Evolutionary conservation across 2,113 vertebrate species (phyloP).

Genomic region (Carollia perspicillata): DNA sequence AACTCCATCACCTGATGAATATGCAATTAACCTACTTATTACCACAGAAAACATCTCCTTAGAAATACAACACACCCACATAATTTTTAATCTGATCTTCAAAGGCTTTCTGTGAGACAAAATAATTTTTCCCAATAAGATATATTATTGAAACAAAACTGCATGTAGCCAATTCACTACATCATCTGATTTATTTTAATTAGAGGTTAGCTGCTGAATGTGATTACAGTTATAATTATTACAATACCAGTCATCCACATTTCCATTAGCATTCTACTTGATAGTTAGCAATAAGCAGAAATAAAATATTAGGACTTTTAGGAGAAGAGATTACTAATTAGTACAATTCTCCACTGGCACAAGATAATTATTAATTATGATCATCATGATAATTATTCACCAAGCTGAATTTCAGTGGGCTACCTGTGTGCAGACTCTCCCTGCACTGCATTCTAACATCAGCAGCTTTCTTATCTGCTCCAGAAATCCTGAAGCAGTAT

Average conservation of each 20-base stretch:
- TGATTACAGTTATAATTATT: constrained; percentile 80
- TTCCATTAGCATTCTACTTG: constrained; percentile 80
- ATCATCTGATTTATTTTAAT: constrained; percentile 80
- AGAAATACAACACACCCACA: constrained; percentile 56
- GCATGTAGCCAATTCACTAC: constrained; percentile 67
- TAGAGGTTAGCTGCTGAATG: constrained; percentile 79
- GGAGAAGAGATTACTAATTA: constrained; percentile 81
- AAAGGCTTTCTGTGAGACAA: constrained; percentile 66
- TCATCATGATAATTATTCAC: constrained; percentile 75
- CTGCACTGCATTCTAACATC: constrained; percentile 25
- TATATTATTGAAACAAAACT: constrained; percentile 77
- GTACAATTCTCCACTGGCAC: constrained; percentile 77
- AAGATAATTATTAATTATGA: constrained; percentile 84
- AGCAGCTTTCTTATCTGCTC: constrained; percentile 62
- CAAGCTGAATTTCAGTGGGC: constrained; percentile 69
- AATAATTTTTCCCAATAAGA: constrained; percentile 73
- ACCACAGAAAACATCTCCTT: constrained; percentile 63
- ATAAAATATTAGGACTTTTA: constrained; percentile 84
- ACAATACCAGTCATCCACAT: constrained; percentile 77
- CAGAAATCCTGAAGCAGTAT: constrained; percentile 73
- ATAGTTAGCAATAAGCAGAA: constrained; percentile 81
- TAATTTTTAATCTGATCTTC: constrained; percentile 70
- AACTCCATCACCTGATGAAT: constrained; percentile 68
- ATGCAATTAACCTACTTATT: constrained; percentile 72
- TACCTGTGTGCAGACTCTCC: constrained; percentile 74